Percentiles rank a stretch among this genome's conserved stretches.
These are phyloP conservation scores for Nothoprocta perdicaria DNA, from an alignment of 2,113 vertebrate genomes.

Conservation along the genomic window DNA sequence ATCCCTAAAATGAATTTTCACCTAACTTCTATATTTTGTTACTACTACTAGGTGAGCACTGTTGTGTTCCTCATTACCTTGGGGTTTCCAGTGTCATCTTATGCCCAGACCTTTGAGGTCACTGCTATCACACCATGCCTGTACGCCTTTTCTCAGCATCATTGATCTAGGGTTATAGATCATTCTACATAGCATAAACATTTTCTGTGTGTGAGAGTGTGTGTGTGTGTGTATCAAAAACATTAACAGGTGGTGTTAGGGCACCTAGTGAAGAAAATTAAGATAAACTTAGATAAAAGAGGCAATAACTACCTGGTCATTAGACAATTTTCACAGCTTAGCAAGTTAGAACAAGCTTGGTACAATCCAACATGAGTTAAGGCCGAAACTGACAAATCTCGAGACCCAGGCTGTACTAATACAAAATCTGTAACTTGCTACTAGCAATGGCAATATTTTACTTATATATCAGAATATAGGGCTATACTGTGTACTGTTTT, in stretches of 20 bases:
- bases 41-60: not conserved
- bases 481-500: not conserved
- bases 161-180: not conserved
- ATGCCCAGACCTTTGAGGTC: accelerated
- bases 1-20: not conserved
- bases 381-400: not conserved
- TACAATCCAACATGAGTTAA: not conserved
- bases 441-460: not conserved
- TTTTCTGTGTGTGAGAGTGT: no score
- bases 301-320: not conserved
- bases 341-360: not conserved
- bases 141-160: not conserved
- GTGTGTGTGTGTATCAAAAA: not conserved
- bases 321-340: not conserved
- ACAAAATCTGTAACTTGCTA: not conserved
- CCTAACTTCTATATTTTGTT: not conserved
- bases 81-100: not conserved
- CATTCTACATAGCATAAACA: not conserved
- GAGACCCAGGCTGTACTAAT: not conserved
- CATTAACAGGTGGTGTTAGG: not conserved
- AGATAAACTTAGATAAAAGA: not conserved
- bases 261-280: not conserved
- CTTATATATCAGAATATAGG: not conserved
- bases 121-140: not conserved
- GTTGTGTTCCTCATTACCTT: not conserved